phyloP scores from a whole-genome alignment of 1,140 invertebrate species.

The Meloidogyne hapla region DNA sequence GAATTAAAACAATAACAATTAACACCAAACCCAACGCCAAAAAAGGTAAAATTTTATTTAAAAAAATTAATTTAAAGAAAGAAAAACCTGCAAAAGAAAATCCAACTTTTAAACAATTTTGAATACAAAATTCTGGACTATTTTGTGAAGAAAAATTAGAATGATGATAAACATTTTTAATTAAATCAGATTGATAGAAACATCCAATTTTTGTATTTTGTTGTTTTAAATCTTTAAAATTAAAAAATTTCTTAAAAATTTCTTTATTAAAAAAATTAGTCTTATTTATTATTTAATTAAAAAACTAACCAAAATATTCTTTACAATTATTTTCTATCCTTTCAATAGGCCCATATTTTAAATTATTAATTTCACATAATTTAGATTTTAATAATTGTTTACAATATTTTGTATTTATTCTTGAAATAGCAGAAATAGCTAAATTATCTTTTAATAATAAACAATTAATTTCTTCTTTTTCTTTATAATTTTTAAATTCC shows the following conservation, averaged over 20 bases:
- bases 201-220: slow-evolving; percentile 26
- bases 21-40: slow-evolving; percentile 49
- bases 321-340: slow-evolving; percentile 36
- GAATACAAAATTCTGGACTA: slow-evolving; percentile 36
- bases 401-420: slow-evolving; percentile 47
- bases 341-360: slow-evolving; percentile 22
- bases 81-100: slow-evolving; percentile 46
- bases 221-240: slow-evolving; percentile 8
- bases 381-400: slow-evolving; percentile 21
- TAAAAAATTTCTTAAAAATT: slow-evolving; percentile 3
- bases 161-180: slow-evolving; percentile 37
- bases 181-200: slow-evolving; percentile 33
- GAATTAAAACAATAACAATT: slow-evolving; percentile 55
- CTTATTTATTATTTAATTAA: too few relatives aligned
- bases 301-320: slow-evolving; percentile 19
- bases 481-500: not conserved
- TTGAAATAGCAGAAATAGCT: slow-evolving; percentile 37
- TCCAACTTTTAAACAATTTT: slow-evolving; percentile 48
- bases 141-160: slow-evolving; percentile 43
- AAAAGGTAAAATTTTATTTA: slow-evolving; percentile 19
- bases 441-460: not conserved
- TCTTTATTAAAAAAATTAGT: slow-evolving; percentile 33
- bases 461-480: not conserved
- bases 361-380: slow-evolving; percentile 24
- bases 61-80: not conserved